phyloP scores from a whole-genome alignment of 1,140 invertebrate genomes.

The Zaprionus ghesquierei region DNA sequence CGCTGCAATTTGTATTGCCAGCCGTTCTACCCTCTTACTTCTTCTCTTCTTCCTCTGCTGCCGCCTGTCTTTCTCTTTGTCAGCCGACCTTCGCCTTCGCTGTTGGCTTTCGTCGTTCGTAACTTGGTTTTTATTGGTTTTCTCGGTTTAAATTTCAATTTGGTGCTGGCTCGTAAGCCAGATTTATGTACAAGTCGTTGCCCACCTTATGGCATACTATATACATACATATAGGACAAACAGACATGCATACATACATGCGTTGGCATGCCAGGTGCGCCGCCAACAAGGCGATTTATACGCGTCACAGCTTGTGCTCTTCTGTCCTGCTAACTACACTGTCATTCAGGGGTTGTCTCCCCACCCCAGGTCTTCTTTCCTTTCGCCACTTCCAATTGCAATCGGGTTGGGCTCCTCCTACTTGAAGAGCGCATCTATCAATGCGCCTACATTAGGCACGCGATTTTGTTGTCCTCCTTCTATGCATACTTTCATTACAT shows the following conservation, averaged over 20 bases:
- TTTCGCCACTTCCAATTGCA: background rate
- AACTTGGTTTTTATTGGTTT: slow-evolving; percentile 78
- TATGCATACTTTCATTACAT: slow-evolving; percentile 41
- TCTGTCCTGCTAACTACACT: slow-evolving; percentile 65
- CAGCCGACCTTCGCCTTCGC: background rate
- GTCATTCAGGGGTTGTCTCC: slow-evolving; percentile 47
- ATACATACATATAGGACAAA: slow-evolving; percentile 40
- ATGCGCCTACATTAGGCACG: slow-evolving; percentile 47
- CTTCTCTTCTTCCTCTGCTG: background rate
- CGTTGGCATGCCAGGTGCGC: slow-evolving; percentile 61
- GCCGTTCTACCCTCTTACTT: slow-evolving; percentile 22
- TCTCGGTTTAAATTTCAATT: slow-evolving; percentile 79
- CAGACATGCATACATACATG: too few relatives aligned
- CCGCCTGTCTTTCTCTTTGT: background rate
- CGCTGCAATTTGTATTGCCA: slow-evolving; percentile 78
- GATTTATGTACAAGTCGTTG: slow-evolving; percentile 56
- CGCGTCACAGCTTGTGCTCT: slow-evolving; percentile 54
- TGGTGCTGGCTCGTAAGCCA: slow-evolving; percentile 70
- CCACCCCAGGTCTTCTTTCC: background rate
- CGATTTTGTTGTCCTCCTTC: slow-evolving; percentile 46
- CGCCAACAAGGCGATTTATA: slow-evolving; percentile 66
- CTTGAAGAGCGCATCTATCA: slow-evolving; percentile 64
- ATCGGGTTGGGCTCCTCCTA: slow-evolving; percentile 25
- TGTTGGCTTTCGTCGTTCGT: slow-evolving; percentile 31
- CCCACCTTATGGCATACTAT: slow-evolving; percentile 22